These are phyloP conservation scores for Pocillopora meandrina DNA, from an alignment of 92 coral and sea anemone species.

Conservation along the genomic window DNA sequence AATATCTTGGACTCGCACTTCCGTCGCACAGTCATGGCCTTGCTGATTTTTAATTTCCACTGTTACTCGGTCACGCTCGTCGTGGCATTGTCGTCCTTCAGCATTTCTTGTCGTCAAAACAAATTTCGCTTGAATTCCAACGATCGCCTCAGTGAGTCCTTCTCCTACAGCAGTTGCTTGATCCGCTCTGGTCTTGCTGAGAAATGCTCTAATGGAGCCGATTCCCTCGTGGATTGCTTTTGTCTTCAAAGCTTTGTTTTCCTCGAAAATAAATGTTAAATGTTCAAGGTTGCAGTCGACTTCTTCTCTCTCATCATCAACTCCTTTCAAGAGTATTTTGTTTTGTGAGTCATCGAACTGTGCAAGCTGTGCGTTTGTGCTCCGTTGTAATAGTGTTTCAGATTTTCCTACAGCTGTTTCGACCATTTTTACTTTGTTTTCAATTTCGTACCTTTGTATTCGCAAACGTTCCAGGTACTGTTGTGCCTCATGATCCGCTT, in stretches of 20 bases:
- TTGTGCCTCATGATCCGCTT: too few relatives aligned
- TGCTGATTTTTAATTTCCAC: not conserved
- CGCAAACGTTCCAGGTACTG: not conserved
- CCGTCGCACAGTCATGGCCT: too few relatives aligned
- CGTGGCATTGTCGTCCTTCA: not conserved
- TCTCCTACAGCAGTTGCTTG: not conserved
- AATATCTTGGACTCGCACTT: too few relatives aligned
- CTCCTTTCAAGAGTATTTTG: not conserved
- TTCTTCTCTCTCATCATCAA: not conserved
- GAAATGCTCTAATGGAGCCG: not conserved
- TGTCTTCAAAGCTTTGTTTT: too few relatives aligned
- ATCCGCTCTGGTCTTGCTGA: not conserved
- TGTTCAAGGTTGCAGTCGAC: not conserved
- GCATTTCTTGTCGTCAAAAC: conserved; percentile 33
- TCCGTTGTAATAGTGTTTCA: not conserved
- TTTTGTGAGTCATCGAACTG: not conserved
- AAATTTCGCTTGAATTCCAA: not conserved
- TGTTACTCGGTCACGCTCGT: not conserved
- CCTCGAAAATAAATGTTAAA: too few relatives aligned
- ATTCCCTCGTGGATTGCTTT: not conserved
- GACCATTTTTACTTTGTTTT: not conserved
- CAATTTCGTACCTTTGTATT: not conserved
- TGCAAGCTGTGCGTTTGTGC: not conserved
- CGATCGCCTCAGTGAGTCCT: not conserved
- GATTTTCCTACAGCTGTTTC: not conserved